Base-by-base conservation (phyloP, 2,888 invertebrate genomes). In the Tortricodes alternella region DNA sequence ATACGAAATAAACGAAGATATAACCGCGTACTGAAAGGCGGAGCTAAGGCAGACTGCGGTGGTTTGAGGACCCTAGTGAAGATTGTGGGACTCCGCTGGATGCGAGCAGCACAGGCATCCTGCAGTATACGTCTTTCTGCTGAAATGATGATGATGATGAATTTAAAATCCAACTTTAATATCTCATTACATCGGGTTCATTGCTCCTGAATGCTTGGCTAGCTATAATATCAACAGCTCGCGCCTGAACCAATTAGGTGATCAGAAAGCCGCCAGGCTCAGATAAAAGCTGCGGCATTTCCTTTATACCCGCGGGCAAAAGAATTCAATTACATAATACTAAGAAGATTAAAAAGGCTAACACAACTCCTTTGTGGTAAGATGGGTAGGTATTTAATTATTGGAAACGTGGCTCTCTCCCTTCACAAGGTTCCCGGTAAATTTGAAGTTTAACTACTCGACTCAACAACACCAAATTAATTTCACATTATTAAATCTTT, bases 241-340 rank as follows among this genome's bases (percentile, higher is more conserved):
- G 63, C 66, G 71, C 70, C 74, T 71, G 73, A 83, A 85, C 81
- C 83, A 83, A 82, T 86, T 82, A 83, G 78, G 68, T 78, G 80
- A 83, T 81, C 79, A 77, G 59, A 76, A 77, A 83, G 74, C 80
- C 77, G 71, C 71, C 66, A 66, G 75, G 75, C 74, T 73, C 71
- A 76, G 81, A 84, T 83, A 85, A 84, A 86, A 83, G 83, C 80
- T 69, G 70, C 73, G 77, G 82, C 70, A 76, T 81, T 86, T 78
- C 78, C 83, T 85, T 85, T 85, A 85, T 84, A 79, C 74, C 76
- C 73, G 80, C 70, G 83, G 85, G 83, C 83, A 80, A 84, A 85
- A 87, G 85, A 86, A 86, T 87, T 85, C 85, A 85, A 86, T 87
- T 87, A 87, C 78, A 83, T 87, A 84, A 83, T 83, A 76, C 79